Percentiles rank a stretch among this genome's conserved stretches.
These are phyloP conservation scores for Plagiodera versicolora DNA, from an alignment of 2,888 invertebrate genomes.

Conservation along the genomic window DNA sequence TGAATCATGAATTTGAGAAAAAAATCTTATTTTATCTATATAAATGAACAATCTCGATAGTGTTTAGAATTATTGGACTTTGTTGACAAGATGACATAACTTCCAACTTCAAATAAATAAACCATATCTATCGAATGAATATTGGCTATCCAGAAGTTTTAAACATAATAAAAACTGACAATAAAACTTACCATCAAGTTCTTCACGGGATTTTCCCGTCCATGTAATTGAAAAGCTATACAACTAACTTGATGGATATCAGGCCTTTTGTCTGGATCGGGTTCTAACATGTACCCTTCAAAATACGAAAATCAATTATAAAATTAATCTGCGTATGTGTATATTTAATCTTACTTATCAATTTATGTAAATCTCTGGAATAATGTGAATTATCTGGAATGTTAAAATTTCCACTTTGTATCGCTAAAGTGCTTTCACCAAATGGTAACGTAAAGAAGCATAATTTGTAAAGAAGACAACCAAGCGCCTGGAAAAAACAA, in stretches of 20 bases:
- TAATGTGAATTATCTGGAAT: conserved; percentile 81
- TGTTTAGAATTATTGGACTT: no score
- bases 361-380: conserved; percentile 69
- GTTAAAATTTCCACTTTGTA: conserved; percentile 84
- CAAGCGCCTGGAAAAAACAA: conserved; percentile 68
- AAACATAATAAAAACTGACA: no score
- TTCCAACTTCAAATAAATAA: not conserved
- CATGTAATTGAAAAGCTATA: conserved; percentile 70
- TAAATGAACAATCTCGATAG: no score
- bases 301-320: conserved; percentile 17
- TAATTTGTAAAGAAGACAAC: conserved; percentile 85
- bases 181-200: conserved; percentile 70
- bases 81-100: no score
- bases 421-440: conserved; percentile 90
- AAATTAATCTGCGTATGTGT: conserved; percentile 7
- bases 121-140: no score
- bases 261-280: conserved; percentile 78
- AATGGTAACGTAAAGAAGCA: conserved; percentile 89
- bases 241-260: conserved; percentile 84
- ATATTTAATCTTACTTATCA: conserved; percentile 65
- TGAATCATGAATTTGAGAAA: no score
- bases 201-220: conserved; percentile 76
- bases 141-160: no score
- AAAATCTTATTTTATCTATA: no score
- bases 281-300: conserved; percentile 78